Percentiles rank a stretch among this genome's conserved stretches.
These are phyloP conservation scores for Brachionus sp. DNA, from an alignment of 1,140 invertebrate species.

Conservation along the genomic window DNA sequence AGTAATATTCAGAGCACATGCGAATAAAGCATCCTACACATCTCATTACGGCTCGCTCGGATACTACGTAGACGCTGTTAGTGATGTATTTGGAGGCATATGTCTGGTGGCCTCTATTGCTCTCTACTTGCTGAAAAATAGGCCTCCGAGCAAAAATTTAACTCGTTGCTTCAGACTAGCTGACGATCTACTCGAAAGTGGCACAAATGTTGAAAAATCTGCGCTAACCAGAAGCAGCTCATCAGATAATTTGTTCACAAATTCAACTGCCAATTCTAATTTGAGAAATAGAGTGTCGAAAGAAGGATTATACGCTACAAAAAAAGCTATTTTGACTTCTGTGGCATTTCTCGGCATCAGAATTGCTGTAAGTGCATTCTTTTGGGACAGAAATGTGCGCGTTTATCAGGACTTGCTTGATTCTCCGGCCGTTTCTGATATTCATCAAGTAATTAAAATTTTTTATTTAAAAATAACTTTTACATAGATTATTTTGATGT, in stretches of 20 bases:
- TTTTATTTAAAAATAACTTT: neutral
- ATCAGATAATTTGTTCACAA: neutral
- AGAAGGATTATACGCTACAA: neutral
- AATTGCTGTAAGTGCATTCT: conserved; percentile 33
- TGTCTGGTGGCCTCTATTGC: conserved; percentile 47
- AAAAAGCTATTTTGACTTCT: neutral
- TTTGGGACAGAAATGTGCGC: conserved; percentile 42
- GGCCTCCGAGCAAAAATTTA: conserved; percentile 5
- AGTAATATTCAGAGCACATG: conserved; percentile 51
- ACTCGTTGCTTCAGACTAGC: neutral
- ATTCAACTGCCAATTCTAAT: neutral
- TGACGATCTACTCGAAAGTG: neutral
- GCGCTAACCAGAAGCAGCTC: neutral
- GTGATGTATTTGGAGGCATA: conserved; percentile 52
- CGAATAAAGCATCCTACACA: conserved; percentile 47
- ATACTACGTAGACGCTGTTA: conserved; percentile 53
- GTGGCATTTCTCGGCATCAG: neutral
- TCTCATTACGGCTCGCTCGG: conserved; percentile 52
- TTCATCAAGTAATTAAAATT: neutral
- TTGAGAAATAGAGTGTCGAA: neutral
- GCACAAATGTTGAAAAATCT: neutral
- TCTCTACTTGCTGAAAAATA: conserved; percentile 24
- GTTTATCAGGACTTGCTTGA: conserved; percentile 18
- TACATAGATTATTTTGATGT: neutral
- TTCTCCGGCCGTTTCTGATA: neutral